A percentile compares a stretch with the other conserved stretches of the same genome.
phyloP scores from a whole-genome alignment of 2,888 invertebrate species.

The Dermolepida albohirtum region DNA sequence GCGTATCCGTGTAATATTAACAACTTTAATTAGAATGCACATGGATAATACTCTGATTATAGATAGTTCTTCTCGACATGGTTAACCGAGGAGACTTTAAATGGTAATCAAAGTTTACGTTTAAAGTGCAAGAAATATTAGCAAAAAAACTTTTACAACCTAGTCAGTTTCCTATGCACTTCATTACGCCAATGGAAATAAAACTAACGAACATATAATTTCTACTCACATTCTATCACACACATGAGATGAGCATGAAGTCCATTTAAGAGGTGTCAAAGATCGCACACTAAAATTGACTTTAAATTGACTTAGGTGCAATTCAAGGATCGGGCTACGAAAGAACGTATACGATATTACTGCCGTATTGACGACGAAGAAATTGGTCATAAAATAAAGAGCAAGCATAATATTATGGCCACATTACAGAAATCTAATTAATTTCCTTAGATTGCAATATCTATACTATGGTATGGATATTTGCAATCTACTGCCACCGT shows the following conservation, averaged over 20 bases:
- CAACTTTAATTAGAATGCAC: conserved; percentile 26
- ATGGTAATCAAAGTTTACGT: conserved; percentile 30
- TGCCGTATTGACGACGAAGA: conserved; percentile 9
- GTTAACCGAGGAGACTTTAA: conserved; percentile 10
- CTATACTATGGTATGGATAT: background rate
- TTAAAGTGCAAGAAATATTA: background rate
- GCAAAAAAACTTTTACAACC: conserved; percentile 27
- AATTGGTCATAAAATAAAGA: conserved; percentile 12
- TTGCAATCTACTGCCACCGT: no score
- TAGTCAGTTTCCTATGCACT: conserved; percentile 21
- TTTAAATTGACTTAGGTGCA: conserved; percentile 26
- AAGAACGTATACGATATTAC: conserved; percentile 9
- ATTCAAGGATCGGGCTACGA: conserved; percentile 11
- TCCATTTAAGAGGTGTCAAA: conserved; percentile 38
- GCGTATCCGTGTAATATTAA: conserved; percentile 27
- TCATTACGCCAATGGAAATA: conserved; percentile 16
- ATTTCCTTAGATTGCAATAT: conserved; percentile 8
- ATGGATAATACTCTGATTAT: conserved; percentile 2
- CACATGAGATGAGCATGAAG: conserved; percentile 31
- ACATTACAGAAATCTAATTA: conserved; percentile 33
- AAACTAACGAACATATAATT: conserved; percentile 29
- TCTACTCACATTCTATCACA: conserved; percentile 27
- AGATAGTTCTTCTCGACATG: conserved; percentile 3
- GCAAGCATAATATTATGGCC: conserved; percentile 15
- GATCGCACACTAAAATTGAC: conserved; percentile 37